Conservation (phyloP, 2,797 vertebrate genomes). For the Thaleichthys pacificus region DNA sequence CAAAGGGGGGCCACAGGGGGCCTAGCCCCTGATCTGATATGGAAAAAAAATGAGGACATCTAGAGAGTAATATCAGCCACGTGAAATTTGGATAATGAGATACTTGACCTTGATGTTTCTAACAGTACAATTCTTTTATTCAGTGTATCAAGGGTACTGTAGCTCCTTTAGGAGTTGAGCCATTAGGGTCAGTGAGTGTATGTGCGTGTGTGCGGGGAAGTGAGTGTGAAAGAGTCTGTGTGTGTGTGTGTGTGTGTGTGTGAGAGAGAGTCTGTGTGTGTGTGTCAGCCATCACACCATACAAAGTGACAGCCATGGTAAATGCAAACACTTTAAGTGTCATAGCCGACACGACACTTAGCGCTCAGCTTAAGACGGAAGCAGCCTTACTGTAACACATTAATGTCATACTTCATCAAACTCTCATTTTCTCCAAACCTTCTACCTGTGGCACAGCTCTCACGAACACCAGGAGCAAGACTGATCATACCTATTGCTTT, state of each 20-base stretch:
- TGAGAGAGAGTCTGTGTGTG: neutral
- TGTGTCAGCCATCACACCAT: neutral
- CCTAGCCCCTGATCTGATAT: no score
- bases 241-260: neutral
- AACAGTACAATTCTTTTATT: neutral
- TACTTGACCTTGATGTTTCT: neutral
- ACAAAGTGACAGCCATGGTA: neutral
- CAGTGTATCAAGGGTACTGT: neutral
- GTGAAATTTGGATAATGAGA: neutral
- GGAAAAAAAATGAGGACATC: neutral
- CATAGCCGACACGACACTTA: constrained; percentile 38
- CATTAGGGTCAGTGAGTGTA: neutral
- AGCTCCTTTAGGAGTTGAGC: neutral
- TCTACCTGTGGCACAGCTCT: constrained; percentile 28
- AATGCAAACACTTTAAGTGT: constrained; percentile 20
- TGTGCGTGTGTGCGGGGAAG: neutral
- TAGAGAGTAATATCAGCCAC: no score
- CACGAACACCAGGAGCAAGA: constrained; percentile 42
- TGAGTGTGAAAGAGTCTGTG: neutral
- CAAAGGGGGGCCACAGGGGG: neutral
- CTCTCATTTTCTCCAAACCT: constrained; percentile 45
- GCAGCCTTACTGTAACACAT: constrained; percentile 53
- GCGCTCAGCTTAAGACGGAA: constrained; percentile 42
- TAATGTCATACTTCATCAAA: constrained; percentile 62
- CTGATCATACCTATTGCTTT: constrained; percentile 31